Base-by-base conservation (phyloP, 2,888 invertebrate species). In the Lottia scabra region DNA sequence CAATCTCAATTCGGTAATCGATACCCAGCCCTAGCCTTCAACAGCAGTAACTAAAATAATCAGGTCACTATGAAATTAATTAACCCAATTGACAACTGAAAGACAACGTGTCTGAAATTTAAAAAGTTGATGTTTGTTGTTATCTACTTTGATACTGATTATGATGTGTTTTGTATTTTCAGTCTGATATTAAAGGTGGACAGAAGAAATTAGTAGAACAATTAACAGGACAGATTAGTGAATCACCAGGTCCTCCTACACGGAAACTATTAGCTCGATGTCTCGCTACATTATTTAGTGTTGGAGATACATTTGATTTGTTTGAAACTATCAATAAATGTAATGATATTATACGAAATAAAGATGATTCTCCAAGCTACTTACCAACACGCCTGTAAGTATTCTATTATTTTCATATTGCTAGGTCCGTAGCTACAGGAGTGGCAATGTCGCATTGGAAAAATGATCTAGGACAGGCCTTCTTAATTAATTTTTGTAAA, bases 311-410 rank as follows among this genome's bases (percentile, higher is more conserved):
- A 48, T 98, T 98, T 90, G 92, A 96, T 73, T 92, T 99, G 63
- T 99, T 99, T 89, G 97, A 98, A 83, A 97, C 98, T 2, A 97
- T 99, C 70, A 99, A 99, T 90, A 95, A 96, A 83, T 99, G 99
- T 91, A 99, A 99, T 91, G 99, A 99, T 87, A 95, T 98, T 81
- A 92, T 99, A 72, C 96, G 95, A 90, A 96, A 96, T 83, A 98
- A 97, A 89, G 99, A 99, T 92, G 99, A 99, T 89, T 98, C 98
- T 0, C 97, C 97, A 0, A 96, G 96, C 83, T 97, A 96, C 90
- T 92, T 98, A 79, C 95, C 97, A 12, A 96, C 97, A 3, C 94
- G 96, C 92, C 91, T 99, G 98, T 98, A 91, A 95, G 95, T 90
- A 70, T 23, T 8, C 5, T 6, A 38, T 38, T 38, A 6, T n/a